Evolutionary conservation across 92 coral and sea anemone species (phyloP).

Genomic region (Epizoanthus scotinus): DNA sequence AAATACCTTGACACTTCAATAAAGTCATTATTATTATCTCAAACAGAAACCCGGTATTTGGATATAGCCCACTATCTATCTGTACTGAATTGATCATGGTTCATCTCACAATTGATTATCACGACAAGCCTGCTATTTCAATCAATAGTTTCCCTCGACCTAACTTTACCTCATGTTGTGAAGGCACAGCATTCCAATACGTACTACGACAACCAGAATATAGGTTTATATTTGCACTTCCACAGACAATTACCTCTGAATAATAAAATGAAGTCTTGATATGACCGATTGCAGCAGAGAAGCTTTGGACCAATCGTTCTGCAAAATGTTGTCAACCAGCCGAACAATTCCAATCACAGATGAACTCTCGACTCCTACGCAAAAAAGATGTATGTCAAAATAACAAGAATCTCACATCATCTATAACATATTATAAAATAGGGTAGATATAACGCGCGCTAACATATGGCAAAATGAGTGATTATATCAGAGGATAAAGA

Average conservation of each 20-base stretch:
- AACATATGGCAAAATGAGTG: too few species aligned
- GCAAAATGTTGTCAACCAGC: conserved; percentile 73
- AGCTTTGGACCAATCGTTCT: conserved; percentile 87
- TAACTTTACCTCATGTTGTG: background rate
- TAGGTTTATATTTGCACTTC: background rate
- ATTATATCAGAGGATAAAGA: too few species aligned
- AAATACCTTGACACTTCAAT: too few species aligned
- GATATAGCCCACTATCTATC: too few species aligned
- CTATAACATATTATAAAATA: too few species aligned
- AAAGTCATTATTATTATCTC: too few species aligned
- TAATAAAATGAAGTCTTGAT: conserved; percentile 73
- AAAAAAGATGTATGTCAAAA: background rate
- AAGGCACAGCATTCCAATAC: background rate
- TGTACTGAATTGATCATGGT: too few species aligned
- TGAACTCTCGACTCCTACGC: conserved; percentile 56
- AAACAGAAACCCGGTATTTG: too few species aligned
- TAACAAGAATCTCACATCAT: background rate
- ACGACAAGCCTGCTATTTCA: too few species aligned
- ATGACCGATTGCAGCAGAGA: conserved; percentile 62
- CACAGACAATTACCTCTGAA: conserved; percentile 68
- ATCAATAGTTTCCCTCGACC: too few species aligned
- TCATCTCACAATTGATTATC: too few species aligned
- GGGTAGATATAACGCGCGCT: too few species aligned
- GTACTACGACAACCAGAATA: background rate
- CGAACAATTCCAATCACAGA: conserved; percentile 80